These are phyloP conservation scores for Echiichthys vipera DNA, from an alignment of 2,797 vertebrate species.

Conservation along the genomic window DNA sequence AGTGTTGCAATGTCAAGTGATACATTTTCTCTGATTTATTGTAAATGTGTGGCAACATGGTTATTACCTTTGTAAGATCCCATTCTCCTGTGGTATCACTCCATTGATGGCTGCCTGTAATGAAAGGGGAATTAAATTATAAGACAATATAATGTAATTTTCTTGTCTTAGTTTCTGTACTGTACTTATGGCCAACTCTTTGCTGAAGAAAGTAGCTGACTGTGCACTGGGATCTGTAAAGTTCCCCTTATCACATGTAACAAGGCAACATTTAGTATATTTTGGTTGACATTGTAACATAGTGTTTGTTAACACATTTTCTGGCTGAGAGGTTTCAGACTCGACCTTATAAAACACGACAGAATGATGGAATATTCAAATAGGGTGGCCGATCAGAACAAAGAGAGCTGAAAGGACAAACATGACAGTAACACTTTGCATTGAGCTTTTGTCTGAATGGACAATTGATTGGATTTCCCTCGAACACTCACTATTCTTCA, in stretches of 20 bases:
- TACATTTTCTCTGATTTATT: slow-evolving; percentile 3
- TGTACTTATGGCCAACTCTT: neutral
- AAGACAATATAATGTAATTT: neutral
- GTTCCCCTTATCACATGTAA: neutral
- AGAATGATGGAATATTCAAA: slow-evolving; percentile 31
- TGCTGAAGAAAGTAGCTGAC: neutral
- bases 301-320: neutral
- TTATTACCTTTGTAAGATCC: slow-evolving; percentile 97
- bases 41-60: neutral
- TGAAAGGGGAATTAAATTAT: slow-evolving; percentile 52
- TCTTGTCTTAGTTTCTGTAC: neutral
- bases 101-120: slow-evolving; percentile 99
- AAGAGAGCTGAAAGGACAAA: slow-evolving; percentile 60
- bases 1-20: neutral
- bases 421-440: slow-evolving; percentile 39
- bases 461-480: slow-evolving; percentile 56
- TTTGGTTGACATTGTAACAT: neutral
- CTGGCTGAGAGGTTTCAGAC: slow-evolving; percentile 4
- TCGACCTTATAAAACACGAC: slow-evolving; percentile 5
- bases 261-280: neutral
- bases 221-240: neutral
- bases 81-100: slow-evolving; percentile 99
- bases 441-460: slow-evolving; percentile 60
- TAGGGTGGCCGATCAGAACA: slow-evolving; percentile 22
- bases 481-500: slow-evolving; percentile 46